Evolutionary conservation across 1,140 invertebrate species (phyloP), one percentile per base, ranked within the genome.

Genomic region (Hetaerina americana): DNA sequence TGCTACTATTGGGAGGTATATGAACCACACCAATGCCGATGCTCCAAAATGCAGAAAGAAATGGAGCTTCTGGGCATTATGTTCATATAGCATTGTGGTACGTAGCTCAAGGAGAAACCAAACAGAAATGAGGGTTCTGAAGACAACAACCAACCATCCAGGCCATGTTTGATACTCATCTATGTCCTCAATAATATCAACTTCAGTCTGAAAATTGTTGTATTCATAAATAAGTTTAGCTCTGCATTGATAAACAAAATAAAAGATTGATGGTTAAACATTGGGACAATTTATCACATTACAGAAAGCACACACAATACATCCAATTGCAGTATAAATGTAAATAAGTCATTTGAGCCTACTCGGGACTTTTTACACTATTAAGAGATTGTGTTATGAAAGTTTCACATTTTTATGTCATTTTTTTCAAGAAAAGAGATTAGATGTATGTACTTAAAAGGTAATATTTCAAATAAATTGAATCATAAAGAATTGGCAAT

Each of bases 131-230:
- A 91, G 82, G 74, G 94, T 88, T 74, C 96, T 84, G 72, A 95
- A 88, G 24, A 91, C 88, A 0, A 98, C 85, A 57, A 96, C 95
- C 66, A 97, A 85, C 89, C 94, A 96, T 3, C 96, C 95, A 2
- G 95, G 95, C 91, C 93, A 95, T 6, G 95, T 97, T 82, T 98
- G 94, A 81, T 96, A 98, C 78, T 97, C 94, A 80, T 97, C 95
- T 70, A 96, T 94, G 78, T 98, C 95, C 81, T 96, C 93, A 76
- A 97, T 94, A 66, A 96, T 93, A 81, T 97, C 93, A 29, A 97
- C 91, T 84, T 96, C 94, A 66, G 91, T 95, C 94, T 97, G 78
- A 25, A 88, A 80, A 73, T n/a, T 75, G 75, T 73, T 74, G 84
- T 74, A n/a, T n/a, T n/a, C n/a, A 49, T 68, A 72, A 68, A 76